phyloP scores from a whole-genome alignment of 1,140 invertebrate genomes.

The Venturia canescens region DNA sequence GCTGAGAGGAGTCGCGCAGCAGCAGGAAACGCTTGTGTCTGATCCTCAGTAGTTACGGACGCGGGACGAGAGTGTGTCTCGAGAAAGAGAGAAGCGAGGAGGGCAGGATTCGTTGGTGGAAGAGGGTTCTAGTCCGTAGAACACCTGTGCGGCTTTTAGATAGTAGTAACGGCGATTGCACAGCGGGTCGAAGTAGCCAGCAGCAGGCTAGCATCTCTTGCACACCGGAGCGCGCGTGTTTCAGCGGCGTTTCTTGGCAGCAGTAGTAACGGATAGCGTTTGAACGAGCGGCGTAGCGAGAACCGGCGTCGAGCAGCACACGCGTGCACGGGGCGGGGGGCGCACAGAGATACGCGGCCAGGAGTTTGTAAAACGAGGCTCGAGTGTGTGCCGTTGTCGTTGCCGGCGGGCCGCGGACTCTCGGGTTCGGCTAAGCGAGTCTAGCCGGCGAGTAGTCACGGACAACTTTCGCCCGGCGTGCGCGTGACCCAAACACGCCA shows the following conservation, averaged over 20 bases:
- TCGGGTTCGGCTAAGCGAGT: neutral
- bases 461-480: slow-evolving; percentile 17
- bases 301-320: neutral
- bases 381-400: neutral
- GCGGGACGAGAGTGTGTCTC: neutral
- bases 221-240: neutral
- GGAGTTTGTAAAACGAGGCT: neutral
- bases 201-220: neutral
- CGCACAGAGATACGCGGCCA: no score
- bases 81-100: neutral
- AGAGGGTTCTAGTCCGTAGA: neutral
- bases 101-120: neutral
- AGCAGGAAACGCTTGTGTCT: neutral
- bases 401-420: neutral
- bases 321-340: no score
- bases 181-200: neutral
- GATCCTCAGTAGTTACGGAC: neutral
- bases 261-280: slow-evolving; percentile 15
- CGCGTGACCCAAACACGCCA: slow-evolving; percentile 3
- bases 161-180: slow-evolving; percentile 6
- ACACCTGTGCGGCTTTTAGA: neutral
- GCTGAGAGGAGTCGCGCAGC: no score
- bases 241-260: neutral
- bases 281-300: neutral
- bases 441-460: slow-evolving; percentile 18